These are phyloP conservation scores for Puntigrus tetrazona DNA, from an alignment of 2,113 vertebrate species.

Conservation along the genomic window DNA sequence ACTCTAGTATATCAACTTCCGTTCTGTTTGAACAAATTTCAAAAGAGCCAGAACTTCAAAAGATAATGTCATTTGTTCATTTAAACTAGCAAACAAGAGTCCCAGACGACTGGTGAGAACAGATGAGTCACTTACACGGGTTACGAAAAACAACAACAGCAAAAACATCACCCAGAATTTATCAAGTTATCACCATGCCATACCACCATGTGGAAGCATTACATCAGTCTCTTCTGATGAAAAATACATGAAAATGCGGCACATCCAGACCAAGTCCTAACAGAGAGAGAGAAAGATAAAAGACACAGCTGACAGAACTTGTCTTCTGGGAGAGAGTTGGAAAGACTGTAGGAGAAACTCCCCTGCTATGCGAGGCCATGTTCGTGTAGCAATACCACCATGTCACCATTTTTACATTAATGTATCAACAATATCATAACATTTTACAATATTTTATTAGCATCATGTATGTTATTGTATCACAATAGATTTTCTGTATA, in stretches of 20 bases:
- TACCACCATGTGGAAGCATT: slow-evolving; percentile 31
- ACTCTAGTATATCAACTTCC: not conserved
- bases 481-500: not conserved
- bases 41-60: not conserved
- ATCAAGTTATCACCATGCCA: not conserved
- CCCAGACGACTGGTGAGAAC: not conserved
- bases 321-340: slow-evolving; percentile 16
- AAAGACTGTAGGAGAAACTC: slow-evolving; percentile 13
- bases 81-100: not conserved
- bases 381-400: not conserved
- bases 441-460: not conserved
- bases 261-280: slow-evolving; percentile 26
- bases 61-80: not conserved
- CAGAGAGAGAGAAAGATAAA: slow-evolving; percentile 10
- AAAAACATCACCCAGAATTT: slow-evolving; percentile 12
- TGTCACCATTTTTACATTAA: not conserved
- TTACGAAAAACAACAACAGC: slow-evolving; percentile 22
- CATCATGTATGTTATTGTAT: not conserved
- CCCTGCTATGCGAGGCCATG: not conserved
- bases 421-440: not conserved
- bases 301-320: slow-evolving; percentile 23
- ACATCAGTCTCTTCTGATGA: slow-evolving; percentile 40
- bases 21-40: not conserved
- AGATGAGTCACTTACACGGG: not conserved
- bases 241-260: slow-evolving; percentile 39